Conservation (phyloP, 1,140 invertebrate genomes). For the Spodoptera frugiperda region DNA sequence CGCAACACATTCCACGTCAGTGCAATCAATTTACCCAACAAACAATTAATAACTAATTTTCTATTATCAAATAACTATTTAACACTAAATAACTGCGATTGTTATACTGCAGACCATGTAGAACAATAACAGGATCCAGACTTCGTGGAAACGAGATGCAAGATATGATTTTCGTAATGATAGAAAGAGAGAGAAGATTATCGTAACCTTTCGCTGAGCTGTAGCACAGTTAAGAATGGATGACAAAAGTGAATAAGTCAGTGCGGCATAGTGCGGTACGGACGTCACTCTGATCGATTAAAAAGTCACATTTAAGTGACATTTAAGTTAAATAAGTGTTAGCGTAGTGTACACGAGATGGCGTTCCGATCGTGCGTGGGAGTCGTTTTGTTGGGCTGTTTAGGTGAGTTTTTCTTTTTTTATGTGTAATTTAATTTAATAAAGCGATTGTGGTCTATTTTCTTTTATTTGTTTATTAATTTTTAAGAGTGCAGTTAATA, state of each 20-base stretch:
- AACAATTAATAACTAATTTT: conserved; percentile 10
- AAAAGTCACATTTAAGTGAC: conserved; percentile 71
- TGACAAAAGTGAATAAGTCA: conserved; percentile 80
- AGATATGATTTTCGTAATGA: conserved; percentile 24
- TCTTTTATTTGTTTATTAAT: neutral
- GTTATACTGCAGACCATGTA: conserved; percentile 78
- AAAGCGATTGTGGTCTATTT: neutral
- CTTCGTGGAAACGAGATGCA: conserved; percentile 62
- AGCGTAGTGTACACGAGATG: conserved; percentile 76
- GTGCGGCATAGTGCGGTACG: conserved; percentile 78
- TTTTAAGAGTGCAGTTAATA: too few species aligned
- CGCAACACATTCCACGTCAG: conserved; percentile 14
- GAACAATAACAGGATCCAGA: conserved; percentile 79
- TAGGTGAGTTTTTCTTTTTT: conserved; percentile 71
- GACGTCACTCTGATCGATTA: conserved; percentile 62
- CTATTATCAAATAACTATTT: conserved; percentile 4
- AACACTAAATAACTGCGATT: conserved; percentile 44
- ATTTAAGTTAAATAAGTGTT: conserved; percentile 67
- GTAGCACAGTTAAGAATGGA: conserved; percentile 75
- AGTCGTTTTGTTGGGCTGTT: conserved; percentile 71
- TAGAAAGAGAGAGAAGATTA: conserved; percentile 34
- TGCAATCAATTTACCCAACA: conserved; percentile 1
- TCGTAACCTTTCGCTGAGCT: conserved; percentile 79
- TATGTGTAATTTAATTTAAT: neutral
- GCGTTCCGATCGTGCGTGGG: conserved; percentile 72